Base-by-base conservation (phyloP, 2,797 vertebrate species). In the Eulemur albifrons region DNA sequence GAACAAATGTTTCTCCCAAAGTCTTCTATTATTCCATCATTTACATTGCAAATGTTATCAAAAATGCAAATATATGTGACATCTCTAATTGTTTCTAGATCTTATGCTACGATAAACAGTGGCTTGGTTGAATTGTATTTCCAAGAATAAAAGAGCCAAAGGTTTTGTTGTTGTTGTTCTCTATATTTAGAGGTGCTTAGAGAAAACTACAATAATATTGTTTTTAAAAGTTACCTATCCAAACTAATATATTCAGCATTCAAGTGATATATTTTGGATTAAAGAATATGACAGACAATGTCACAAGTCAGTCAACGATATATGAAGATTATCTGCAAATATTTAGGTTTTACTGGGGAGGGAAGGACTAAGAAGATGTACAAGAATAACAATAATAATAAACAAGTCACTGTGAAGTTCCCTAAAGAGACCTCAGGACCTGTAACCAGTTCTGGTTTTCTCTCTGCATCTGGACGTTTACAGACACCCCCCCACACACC, bases 31-130 rank as follows among this genome's bases (percentile, higher is more conserved):
- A 96, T 95, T 90, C 93, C 50, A 73, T 70, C 85, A 96, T 97
- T 98, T 98, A 97, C 89, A 86, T 76, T 97, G 80, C 92, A 97
- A 98, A 96, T 20, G 7, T 91, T 93, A 96, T 94, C 97, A 98
- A 95, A 98, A 90, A 96, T 77, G 93, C 76, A 9, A 7, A 97
- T 95, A 40, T 83, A 72, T 80, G 93, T 94, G 96, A 83, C 79
- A 96, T 88, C 80, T 96, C 88, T 1, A 13, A 96, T 65, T 72
- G 92, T 95, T 95, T 96, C 93, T 85, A 95, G 59, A 97, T 57
- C 50, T 83, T 43, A 48, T 40, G 82, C 81, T 92, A 89, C 1
- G 27, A 89, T 97, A 80, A 97, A 87, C 92, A 38, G 50, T 88
- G 93, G 73, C 83, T 96, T 52, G 59, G 3, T 20, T 88, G 93